A percentile compares a stretch with the other conserved stretches of the same genome.
Conservation (phyloP, 2,888 invertebrate genomes). For the Cetonia aurata region DNA sequence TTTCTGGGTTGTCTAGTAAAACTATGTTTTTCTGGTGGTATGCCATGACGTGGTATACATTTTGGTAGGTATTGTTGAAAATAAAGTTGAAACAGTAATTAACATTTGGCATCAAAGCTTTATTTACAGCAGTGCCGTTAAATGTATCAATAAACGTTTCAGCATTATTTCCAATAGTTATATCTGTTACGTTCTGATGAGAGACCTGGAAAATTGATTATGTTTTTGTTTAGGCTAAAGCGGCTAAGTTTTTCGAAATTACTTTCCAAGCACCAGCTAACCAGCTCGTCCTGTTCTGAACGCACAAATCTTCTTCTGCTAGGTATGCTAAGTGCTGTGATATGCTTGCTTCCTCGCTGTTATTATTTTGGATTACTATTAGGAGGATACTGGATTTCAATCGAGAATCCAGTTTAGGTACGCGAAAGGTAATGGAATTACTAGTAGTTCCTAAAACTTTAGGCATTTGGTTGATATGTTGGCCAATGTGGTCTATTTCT, state of each 20-base stretch:
- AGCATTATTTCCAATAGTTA: conserved; percentile 54
- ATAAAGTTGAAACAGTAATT: conserved; percentile 62
- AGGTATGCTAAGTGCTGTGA: conserved; percentile 52
- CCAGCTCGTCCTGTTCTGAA: conserved; percentile 61
- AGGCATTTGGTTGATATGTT: conserved; percentile 60
- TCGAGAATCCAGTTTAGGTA: conserved; percentile 57
- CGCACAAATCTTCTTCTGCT: conserved; percentile 58
- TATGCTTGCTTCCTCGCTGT: conserved; percentile 51
- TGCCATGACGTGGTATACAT: conserved; percentile 59
- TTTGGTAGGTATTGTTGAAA: conserved; percentile 58
- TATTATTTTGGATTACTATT: conserved; percentile 60
- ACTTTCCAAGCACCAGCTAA: conserved; percentile 58
- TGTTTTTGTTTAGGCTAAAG: not conserved
- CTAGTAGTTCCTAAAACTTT: conserved; percentile 55
- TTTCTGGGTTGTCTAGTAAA: conserved; percentile 26
- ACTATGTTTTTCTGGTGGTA: conserved; percentile 56
- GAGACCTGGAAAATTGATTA: conserved; percentile 45
- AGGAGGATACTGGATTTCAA: conserved; percentile 57
- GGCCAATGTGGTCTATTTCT: conserved; percentile 57
- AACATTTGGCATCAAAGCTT: conserved; percentile 55
- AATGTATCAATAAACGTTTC: conserved; percentile 45
- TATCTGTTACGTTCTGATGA: conserved; percentile 51
- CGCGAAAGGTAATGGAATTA: conserved; percentile 55
- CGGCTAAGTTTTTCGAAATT: not conserved
- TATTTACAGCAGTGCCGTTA: conserved; percentile 47